These are phyloP conservation scores for Megaceryle torquata DNA, from an alignment of 2,113 vertebrate genomes.

Conservation along the genomic window DNA sequence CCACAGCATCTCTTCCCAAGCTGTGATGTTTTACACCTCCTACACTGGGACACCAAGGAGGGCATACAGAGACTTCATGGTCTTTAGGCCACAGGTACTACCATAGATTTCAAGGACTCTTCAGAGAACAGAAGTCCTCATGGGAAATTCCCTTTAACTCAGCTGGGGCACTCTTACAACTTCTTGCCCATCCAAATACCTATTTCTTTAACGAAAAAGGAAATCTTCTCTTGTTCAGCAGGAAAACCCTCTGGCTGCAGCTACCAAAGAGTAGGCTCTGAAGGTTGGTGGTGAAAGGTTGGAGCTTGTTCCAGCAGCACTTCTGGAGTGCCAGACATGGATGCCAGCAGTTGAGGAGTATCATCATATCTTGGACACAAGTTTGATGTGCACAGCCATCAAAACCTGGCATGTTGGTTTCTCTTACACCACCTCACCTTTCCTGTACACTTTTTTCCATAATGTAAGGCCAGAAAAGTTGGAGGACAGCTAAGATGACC, in stretches of 20 bases:
- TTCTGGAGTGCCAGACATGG: not conserved
- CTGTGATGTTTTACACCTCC: not conserved
- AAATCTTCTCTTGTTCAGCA: not conserved
- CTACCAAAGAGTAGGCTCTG: not conserved
- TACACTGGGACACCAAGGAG: not conserved
- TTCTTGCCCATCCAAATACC: not conserved
- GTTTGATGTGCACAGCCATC: not conserved
- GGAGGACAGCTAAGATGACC: not conserved
- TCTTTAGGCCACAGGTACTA: not conserved
- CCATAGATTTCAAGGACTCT: not conserved
- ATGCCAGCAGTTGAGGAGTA: not conserved
- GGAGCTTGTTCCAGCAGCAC: not conserved
- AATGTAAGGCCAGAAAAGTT: not conserved
- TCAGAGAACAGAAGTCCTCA: not conserved
- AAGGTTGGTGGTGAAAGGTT: not conserved
- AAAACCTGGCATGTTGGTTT: not conserved
- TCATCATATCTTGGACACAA: not conserved
- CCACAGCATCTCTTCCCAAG: not conserved
- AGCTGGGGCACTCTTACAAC: not conserved
- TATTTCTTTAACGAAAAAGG: not conserved
- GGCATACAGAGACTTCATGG: not conserved
- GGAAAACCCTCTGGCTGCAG: not conserved
- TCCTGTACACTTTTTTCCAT: not conserved
- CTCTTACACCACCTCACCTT: not conserved
- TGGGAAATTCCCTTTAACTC: not conserved